A percentile compares a stretch with the other conserved stretches of the same genome.
phyloP scores from a whole-genome alignment of 2,797 vertebrate genomes.

The Enteromius trimaculatus region DNA sequence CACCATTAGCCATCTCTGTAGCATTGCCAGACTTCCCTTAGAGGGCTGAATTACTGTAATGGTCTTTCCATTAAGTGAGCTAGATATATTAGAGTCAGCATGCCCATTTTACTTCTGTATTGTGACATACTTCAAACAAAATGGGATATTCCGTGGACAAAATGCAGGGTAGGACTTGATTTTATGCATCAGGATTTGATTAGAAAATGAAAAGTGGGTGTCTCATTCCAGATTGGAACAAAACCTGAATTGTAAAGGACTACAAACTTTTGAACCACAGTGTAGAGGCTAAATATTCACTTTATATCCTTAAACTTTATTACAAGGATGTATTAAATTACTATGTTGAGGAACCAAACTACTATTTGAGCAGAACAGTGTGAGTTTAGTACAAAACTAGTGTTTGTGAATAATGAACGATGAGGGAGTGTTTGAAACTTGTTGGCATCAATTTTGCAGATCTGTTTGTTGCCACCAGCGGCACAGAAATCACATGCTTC shows the following conservation, averaged over 20 bases:
- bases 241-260: not conserved
- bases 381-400: not conserved
- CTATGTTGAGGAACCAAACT: not conserved
- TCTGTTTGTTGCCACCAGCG: not conserved
- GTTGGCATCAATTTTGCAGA: slow-evolving; percentile 5
- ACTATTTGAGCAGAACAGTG: not conserved
- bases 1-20: slow-evolving; percentile 11
- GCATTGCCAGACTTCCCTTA: slow-evolving; percentile 9
- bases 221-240: not conserved
- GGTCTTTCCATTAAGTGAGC: slow-evolving; percentile 13
- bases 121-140: not conserved
- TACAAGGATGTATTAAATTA: not conserved
- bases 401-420: slow-evolving; percentile 7
- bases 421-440: not conserved
- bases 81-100: slow-evolving; percentile 8
- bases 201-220: not conserved
- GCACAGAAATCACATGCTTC: not conserved
- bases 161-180: not conserved
- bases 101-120: not conserved
- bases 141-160: not conserved
- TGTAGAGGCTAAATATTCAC: not conserved
- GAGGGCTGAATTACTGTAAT: slow-evolving; percentile 20
- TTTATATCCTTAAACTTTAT: not conserved
- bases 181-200: not conserved
- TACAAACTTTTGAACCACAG: not conserved